A percentile compares a stretch with the other conserved stretches of the same genome.
Evolutionary conservation across 2,113 vertebrate genomes (phyloP).

Genomic region (Catagonus wagneri): DNA sequence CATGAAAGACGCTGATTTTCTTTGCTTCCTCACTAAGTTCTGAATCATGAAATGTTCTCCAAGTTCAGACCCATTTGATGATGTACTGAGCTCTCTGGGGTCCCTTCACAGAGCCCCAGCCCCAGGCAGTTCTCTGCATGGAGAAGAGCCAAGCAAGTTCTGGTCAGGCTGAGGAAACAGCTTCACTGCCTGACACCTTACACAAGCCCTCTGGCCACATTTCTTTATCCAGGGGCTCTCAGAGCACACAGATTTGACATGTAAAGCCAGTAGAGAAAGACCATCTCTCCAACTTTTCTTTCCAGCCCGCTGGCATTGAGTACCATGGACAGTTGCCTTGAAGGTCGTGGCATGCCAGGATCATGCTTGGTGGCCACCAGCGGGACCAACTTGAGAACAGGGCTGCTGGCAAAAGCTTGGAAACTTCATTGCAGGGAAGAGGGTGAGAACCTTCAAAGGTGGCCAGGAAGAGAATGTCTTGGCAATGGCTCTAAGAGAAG

Average conservation of each 20-base stretch:
- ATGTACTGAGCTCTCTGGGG: background rate
- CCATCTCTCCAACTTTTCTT: background rate
- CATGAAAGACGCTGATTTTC: background rate
- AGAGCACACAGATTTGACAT: background rate
- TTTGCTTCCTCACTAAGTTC: background rate
- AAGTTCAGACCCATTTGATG: background rate
- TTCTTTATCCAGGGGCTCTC: background rate
- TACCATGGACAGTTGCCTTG: fast-evolving
- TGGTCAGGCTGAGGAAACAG: background rate
- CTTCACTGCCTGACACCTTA: background rate
- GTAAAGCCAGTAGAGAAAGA: fast-evolving
- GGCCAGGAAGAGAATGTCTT: too few relatives aligned
- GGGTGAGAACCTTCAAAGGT: fast-evolving
- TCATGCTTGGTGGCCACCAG: background rate
- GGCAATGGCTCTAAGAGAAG: background rate
- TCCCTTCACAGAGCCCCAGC: background rate
- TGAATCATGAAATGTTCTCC: background rate
- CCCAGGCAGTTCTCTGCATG: background rate
- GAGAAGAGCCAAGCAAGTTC: background rate
- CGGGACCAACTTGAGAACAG: background rate
- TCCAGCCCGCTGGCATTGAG: fast-evolving
- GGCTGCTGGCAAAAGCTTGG: background rate
- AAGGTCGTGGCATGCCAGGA: background rate
- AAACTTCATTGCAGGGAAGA: background rate
- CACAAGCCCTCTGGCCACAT: background rate